These are phyloP conservation scores for Agapostemon virescens DNA, from an alignment of 2,888 invertebrate species.

Conservation along the genomic window DNA sequence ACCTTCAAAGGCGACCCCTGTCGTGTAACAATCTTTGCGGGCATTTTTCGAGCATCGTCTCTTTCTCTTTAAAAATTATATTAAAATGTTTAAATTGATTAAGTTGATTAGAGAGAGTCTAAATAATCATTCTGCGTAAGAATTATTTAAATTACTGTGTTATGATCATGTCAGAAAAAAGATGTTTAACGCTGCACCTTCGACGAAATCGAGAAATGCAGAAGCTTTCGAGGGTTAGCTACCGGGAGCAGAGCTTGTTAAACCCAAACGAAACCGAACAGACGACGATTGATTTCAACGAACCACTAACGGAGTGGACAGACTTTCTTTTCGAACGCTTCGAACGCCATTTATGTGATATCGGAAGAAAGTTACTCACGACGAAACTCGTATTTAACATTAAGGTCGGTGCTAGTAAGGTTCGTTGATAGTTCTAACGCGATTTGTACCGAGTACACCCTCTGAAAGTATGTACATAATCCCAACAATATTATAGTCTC, in stretches of 20 bases:
- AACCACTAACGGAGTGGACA: not conserved
- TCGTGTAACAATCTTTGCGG: not conserved
- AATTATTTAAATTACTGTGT: not conserved
- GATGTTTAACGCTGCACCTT: not conserved
- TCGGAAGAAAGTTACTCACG: conserved; percentile 53
- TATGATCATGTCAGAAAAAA: not conserved
- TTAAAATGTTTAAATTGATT: not conserved
- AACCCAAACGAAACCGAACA: not conserved
- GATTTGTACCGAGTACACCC: conserved; percentile 45
- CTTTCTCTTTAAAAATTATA: not conserved
- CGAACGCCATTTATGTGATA: conserved; percentile 49
- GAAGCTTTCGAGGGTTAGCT: not conserved
- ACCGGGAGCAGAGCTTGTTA: not conserved
- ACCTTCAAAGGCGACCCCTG: no score
- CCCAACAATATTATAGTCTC: conserved; percentile 27
- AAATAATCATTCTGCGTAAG: not conserved
- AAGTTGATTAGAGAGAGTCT: not conserved
- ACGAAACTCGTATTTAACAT: conserved; percentile 39
- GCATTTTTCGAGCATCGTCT: not conserved
- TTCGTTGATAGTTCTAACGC: conserved; percentile 54
- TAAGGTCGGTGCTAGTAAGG: conserved; percentile 57
- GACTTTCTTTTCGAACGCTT: conserved; percentile 37
- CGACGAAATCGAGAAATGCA: not conserved
- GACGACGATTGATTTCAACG: not conserved
- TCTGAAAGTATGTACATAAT: conserved; percentile 37